These are phyloP conservation scores for Actinemys pallida DNA, from an alignment of 2,113 vertebrate species.

Conservation along the genomic window DNA sequence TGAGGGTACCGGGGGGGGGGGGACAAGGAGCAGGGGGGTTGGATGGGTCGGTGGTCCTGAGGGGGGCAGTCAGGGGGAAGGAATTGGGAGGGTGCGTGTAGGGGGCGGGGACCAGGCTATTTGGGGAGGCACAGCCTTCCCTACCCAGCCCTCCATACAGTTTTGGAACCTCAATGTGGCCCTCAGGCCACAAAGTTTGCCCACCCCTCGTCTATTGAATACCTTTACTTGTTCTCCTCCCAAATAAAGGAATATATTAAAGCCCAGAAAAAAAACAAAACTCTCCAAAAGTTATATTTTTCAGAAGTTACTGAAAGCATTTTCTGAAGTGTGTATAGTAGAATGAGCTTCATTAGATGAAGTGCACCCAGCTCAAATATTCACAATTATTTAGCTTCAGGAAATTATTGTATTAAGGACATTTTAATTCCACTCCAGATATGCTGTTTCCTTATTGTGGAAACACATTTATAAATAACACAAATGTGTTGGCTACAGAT, in stretches of 20 bases:
- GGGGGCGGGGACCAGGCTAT: no score
- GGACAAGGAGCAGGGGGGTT: no score
- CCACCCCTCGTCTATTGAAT: background rate
- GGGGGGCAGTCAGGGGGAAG: no score
- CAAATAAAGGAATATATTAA: background rate
- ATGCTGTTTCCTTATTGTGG: background rate
- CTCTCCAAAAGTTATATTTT: background rate
- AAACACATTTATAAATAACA: background rate
- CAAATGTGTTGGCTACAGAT: background rate
- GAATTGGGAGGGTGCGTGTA: no score
- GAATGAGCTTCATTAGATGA: background rate
- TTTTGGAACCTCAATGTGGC: no score
- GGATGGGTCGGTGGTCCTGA: no score
- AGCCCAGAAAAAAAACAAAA: background rate
- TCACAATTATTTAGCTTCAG: background rate
- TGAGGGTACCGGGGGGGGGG: no score
- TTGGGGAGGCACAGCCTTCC: no score
- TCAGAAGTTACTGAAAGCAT: background rate
- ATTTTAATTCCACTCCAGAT: background rate
- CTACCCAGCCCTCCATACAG: no score
- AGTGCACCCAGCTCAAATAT: background rate
- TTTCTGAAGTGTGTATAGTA: background rate
- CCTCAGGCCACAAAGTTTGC: no score
- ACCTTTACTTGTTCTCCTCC: background rate
- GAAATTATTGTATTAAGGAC: background rate